phyloP scores from a whole-genome alignment of 2,797 vertebrate species.

The Epinephelus coioides region DNA sequence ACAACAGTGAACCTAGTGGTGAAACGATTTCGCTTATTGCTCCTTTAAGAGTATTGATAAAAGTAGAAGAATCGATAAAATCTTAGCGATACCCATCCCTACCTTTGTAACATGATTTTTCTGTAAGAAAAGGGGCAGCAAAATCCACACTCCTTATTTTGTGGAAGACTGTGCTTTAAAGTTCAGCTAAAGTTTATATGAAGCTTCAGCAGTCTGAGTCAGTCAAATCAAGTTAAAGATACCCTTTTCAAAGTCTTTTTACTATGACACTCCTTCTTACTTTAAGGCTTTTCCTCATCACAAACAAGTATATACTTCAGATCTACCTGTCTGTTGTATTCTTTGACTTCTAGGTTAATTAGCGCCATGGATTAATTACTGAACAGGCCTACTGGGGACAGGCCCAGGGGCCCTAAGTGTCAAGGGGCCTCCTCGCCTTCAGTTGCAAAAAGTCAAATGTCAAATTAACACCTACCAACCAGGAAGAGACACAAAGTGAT shows the following conservation, averaged over 20 bases:
- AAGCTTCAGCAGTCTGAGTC: not conserved
- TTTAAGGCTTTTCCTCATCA: not conserved
- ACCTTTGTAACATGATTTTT: not conserved
- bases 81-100: no score
- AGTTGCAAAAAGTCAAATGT: no score
- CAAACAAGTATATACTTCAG: not conserved
- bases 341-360: not conserved
- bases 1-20: no score
- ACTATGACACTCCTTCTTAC: not conserved
- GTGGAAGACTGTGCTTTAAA: not conserved
- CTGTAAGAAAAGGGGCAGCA: not conserved
- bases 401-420: no score
- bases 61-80: no score
- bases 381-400: no score
- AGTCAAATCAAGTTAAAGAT: not conserved
- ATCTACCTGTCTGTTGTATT: not conserved
- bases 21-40: no score
- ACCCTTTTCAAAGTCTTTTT: not conserved
- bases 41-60: no score
- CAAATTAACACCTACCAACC: no score
- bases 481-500: no score
- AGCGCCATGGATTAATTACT: no score
- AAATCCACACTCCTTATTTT: not conserved
- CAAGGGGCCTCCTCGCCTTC: no score
- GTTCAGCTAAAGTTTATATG: not conserved